These are phyloP conservation scores for Malacosoma neustria DNA, from an alignment of 2,888 invertebrate species.

Conservation along the genomic window DNA sequence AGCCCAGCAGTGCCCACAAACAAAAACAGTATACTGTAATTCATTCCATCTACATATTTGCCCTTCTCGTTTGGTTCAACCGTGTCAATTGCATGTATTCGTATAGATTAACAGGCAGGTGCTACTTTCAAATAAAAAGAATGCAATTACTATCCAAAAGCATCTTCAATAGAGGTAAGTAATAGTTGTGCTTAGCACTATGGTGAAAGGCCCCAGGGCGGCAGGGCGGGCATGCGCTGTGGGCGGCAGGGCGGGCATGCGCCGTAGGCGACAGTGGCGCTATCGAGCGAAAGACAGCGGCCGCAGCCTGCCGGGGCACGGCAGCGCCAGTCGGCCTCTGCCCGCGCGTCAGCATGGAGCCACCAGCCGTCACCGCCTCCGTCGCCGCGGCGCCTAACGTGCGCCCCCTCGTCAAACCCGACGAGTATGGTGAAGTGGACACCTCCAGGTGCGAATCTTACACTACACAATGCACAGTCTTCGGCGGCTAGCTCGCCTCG, in stretches of 20 bases:
- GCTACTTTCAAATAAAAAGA: no score
- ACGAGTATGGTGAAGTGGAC: constrained; percentile 90
- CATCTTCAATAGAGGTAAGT: no score
- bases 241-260: neutral
- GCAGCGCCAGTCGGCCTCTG: constrained; percentile 17
- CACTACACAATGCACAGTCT: neutral
- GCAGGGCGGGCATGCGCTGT: neutral
- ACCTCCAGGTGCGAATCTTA: constrained; percentile 76
- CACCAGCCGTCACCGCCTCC: constrained; percentile 16
- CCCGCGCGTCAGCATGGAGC: constrained; percentile 39
- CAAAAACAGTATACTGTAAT: no score
- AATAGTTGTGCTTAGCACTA: no score
- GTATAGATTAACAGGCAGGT: no score
- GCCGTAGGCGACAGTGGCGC: neutral
- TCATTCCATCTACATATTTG: no score
- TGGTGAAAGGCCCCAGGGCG: no score
- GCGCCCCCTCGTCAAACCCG: constrained; percentile 87
- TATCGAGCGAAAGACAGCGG: constrained; percentile 7
- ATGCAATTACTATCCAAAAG: no score
- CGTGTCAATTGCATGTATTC: no score
- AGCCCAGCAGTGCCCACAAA: no score
- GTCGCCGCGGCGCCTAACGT: constrained; percentile 28
- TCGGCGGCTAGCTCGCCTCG: neutral
- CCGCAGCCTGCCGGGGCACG: constrained; percentile 10
- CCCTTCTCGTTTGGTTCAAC: no score